phyloP scores from a whole-genome alignment of 2,888 invertebrate genomes.

The Tortrix viridana region DNA sequence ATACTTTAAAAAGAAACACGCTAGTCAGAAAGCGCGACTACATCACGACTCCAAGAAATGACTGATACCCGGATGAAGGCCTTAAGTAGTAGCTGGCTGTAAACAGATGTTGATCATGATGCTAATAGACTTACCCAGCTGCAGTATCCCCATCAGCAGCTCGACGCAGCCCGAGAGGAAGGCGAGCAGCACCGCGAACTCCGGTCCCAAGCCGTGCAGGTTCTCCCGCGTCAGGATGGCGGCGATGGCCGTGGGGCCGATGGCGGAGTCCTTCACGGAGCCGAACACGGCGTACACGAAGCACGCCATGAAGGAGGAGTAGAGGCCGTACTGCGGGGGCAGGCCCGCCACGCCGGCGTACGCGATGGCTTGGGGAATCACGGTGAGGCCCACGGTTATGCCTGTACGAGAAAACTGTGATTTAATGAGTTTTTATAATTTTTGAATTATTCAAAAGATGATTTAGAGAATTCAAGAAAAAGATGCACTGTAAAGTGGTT shows the following conservation, averaged over 20 bases:
- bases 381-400: conserved; percentile 89
- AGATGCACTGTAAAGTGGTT: too few species aligned
- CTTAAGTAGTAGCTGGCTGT: too few species aligned
- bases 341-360: conserved; percentile 92
- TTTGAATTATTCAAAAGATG: too few species aligned
- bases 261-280: conserved; percentile 88
- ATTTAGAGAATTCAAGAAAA: too few species aligned
- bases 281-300: conserved; percentile 96
- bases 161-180: conserved; percentile 89
- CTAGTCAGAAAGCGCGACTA: too few species aligned
- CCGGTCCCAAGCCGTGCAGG: conserved; percentile 87
- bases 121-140: conserved; percentile 84
- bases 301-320: conserved; percentile 97
- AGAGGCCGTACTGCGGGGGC: conserved; percentile 92
- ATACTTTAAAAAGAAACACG: too few species aligned
- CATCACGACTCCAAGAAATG: too few species aligned
- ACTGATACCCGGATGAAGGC: too few species aligned
- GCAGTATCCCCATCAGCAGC: conserved; percentile 88
- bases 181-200: conserved; percentile 89
- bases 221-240: conserved; percentile 91
- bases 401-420: conserved; percentile 52
- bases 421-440: background rate
- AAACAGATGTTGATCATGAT: too few species aligned
- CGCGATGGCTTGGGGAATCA: conserved; percentile 93
- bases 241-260: conserved; percentile 94